phyloP scores from a whole-genome alignment of 2,888 invertebrate genomes.

The Nomada fabriciana region DNA sequence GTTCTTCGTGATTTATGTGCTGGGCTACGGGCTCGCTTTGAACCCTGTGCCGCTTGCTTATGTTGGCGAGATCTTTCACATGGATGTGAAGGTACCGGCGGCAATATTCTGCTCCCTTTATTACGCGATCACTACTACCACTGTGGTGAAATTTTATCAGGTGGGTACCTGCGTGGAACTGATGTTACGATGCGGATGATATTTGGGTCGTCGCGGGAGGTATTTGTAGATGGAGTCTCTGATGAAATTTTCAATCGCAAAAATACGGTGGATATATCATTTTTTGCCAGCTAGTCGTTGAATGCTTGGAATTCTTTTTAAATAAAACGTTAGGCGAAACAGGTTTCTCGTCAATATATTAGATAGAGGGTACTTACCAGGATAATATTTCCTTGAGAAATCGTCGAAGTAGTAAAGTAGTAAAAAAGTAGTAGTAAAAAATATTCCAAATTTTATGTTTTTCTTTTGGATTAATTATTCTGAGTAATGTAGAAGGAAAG shows the following conservation, averaged over 20 bases:
- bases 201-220: constrained; percentile 19
- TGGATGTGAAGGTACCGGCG: constrained; percentile 81
- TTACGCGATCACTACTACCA: constrained; percentile 77
- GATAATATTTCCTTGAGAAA: no score
- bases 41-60: constrained; percentile 82
- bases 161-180: constrained; percentile 61
- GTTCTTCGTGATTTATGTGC: constrained; percentile 78
- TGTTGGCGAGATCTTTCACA: constrained; percentile 81
- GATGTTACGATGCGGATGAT: background rate
- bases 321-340: no score
- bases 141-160: constrained; percentile 81
- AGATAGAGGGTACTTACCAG: no score
- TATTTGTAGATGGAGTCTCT: no score
- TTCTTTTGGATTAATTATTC: background rate
- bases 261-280: no score
- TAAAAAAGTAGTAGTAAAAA: no score
- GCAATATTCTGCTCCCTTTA: constrained; percentile 80
- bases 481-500: no score
- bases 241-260: no score
- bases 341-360: no score
- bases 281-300: no score
- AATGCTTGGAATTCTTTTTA: background rate
- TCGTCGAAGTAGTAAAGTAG: no score
- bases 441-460: no score
- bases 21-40: constrained; percentile 80